Conservation (phyloP, 2,888 invertebrate genomes). For the Oxyteleia sp. region DNA sequence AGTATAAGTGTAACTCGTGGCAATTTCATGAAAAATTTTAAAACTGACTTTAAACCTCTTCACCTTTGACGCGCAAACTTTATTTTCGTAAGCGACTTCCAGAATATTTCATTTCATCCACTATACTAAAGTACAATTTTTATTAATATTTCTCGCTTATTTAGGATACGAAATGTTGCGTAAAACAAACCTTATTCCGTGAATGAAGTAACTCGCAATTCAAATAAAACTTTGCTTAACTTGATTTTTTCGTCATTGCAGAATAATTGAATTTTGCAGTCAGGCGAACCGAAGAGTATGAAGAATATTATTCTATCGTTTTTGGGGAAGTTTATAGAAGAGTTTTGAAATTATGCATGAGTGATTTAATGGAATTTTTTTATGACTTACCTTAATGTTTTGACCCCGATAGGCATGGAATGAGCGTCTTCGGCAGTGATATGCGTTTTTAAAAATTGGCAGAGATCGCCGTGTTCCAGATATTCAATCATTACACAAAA, state of each 20-base stretch:
- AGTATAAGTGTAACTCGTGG: constrained; percentile 25
- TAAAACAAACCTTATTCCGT: constrained; percentile 7
- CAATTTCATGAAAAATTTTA: constrained; percentile 58
- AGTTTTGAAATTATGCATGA: constrained; percentile 1
- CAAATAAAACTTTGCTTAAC: constrained; percentile 11
- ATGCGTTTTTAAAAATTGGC: constrained; percentile 93
- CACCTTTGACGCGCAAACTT: constrained; percentile 52
- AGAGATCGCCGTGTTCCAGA: constrained; percentile 94
- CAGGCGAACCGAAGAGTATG: neutral
- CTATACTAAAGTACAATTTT: constrained; percentile 14
- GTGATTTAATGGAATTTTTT: constrained; percentile 16
- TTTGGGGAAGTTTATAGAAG: neutral
- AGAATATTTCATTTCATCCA: constrained; percentile 41
- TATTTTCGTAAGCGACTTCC: constrained; percentile 46
- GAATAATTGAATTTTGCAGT: neutral
- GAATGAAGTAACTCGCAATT: constrained; percentile 4
- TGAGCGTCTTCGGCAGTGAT: constrained; percentile 90
- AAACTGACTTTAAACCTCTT: constrained; percentile 45
- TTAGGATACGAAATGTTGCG: neutral
- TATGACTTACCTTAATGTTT: constrained; percentile 89
- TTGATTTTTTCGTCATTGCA: neutral
- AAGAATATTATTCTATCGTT: neutral
- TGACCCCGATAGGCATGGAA: constrained; percentile 89
- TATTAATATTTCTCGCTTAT: constrained; percentile 15
- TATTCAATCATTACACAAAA: constrained; percentile 95